These are phyloP conservation scores for Zingel zingel DNA, from an alignment of 2,113 vertebrate species.

Conservation along the genomic window DNA sequence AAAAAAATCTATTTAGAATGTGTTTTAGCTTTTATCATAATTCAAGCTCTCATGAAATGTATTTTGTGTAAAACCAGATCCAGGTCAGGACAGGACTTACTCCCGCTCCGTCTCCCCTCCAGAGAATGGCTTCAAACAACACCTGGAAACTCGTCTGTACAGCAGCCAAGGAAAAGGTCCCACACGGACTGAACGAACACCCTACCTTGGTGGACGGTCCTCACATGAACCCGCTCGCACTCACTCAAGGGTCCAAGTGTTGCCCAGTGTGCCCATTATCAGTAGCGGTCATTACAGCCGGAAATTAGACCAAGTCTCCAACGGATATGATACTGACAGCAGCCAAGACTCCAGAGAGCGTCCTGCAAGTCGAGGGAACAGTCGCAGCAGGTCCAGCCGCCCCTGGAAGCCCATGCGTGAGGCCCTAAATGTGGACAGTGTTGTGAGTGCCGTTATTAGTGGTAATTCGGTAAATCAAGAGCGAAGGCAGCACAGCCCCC, in stretches of 20 bases:
- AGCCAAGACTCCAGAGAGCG: constrained; percentile 90
- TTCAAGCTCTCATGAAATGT: not conserved
- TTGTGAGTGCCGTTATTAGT: constrained; percentile 83
- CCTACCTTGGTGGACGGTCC: constrained; percentile 70
- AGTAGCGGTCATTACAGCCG: constrained; percentile 56
- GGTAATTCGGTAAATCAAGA: constrained; percentile 30
- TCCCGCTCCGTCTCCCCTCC: constrained; percentile 88
- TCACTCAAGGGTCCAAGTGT: constrained; percentile 64
- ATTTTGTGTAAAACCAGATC: constrained; percentile 76
- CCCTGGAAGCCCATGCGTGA: constrained; percentile 94
- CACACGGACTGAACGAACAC: constrained; percentile 77
- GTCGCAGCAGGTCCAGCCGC: constrained; percentile 78
- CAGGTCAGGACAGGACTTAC: constrained; percentile 81
- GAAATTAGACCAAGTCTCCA: constrained; percentile 69
- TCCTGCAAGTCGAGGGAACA: constrained; percentile 69
- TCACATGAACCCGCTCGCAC: constrained; percentile 66
- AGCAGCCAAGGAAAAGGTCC: constrained; percentile 90
- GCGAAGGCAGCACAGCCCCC: constrained; percentile 84
- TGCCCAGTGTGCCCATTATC: constrained; percentile 31
- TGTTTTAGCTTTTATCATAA: not conserved
- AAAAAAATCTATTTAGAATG: not conserved
- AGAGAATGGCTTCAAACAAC: constrained; percentile 86
- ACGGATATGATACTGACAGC: constrained; percentile 93
- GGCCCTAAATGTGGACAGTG: constrained; percentile 93
- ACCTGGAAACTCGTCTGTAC: constrained; percentile 83